Base-by-base conservation (phyloP, 2,113 vertebrate species). In the Notarius quadriscutis region DNA sequence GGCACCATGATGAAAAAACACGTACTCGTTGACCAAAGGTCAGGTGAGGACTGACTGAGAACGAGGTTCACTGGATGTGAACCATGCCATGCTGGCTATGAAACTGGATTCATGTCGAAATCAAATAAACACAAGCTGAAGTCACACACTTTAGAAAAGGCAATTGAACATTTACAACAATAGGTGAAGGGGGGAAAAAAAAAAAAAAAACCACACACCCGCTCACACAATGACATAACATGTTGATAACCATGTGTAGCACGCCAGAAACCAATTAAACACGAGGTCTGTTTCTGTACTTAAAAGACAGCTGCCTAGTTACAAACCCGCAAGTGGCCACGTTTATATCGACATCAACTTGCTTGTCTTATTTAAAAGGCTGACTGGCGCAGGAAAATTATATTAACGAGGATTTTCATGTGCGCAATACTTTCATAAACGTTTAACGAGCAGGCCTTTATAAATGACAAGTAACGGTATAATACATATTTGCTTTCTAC, bases 101-200 rank as follows among this genome's bases (percentile, higher is more conserved):
- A 58, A 34, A 5, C 8, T 63, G 74, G 30, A 60, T 85, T 81
- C 72, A 48, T 50, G 17, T 55, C 79, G 1, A 85, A 86, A 87
- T 86, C 80, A 62, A 90, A 89, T 88, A 89, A 90, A 89, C 34
- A 89, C 14, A 60, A 58, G 69, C 71, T 87, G 75, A 41, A 71
- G 87, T 85, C 84, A 71, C 67, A 91, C n/a, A 51, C 25, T 63
- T 78, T 9, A 41, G 60, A 51, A 80, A 84, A 30, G 84, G 81
- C 77, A 79, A 34, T 1, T 14, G 65, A 86, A 53, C 22, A 34
- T 25, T 87, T 84, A 65, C 62, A 80, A 65, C 41, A 41, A 41
- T 27, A 81, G 41, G 17, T 15, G 22, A 8, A 7, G 1, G 30
- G 8, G 18, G n/a, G n/a, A n/a, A n/a, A 69, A 72, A 88, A 48